Conservation (phyloP, 2,797 vertebrate species). For the Spinus pinus region DNA sequence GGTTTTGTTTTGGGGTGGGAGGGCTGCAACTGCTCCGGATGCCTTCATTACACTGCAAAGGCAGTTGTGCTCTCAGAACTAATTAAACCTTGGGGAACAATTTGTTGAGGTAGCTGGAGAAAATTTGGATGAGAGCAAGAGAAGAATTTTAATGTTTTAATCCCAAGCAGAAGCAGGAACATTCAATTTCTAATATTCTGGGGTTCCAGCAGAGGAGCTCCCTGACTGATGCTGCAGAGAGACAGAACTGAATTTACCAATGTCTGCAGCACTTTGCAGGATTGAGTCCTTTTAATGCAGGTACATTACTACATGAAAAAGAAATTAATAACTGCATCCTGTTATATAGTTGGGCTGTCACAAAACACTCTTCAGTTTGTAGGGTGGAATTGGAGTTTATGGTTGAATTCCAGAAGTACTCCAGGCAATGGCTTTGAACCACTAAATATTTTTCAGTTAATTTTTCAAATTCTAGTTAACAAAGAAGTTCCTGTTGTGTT, state of each 20-base stretch:
- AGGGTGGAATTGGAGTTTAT: not conserved
- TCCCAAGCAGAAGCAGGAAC: not conserved
- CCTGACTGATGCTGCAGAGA: not conserved
- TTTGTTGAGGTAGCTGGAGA: not conserved
- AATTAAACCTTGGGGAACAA: slow-evolving; percentile 31
- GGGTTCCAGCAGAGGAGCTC: not conserved
- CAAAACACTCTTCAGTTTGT: not conserved
- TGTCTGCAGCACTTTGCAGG: not conserved
- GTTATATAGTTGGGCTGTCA: not conserved
- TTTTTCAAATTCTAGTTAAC: not conserved
- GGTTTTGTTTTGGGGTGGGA: not conserved
- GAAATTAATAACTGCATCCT: not conserved
- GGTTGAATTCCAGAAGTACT: not conserved
- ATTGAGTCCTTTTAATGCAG: not conserved
- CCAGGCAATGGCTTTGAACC: not conserved
- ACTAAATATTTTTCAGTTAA: not conserved
- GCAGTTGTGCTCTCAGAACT: not conserved
- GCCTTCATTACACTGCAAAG: not conserved
- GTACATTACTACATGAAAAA: not conserved
- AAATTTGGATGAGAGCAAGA: not conserved
- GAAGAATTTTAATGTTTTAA: not conserved
- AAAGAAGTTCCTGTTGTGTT: not conserved
- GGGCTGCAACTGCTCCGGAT: not conserved
- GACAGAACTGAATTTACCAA: not conserved
- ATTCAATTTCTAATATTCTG: not conserved